These are phyloP conservation scores for Plusia festucae DNA, from an alignment of 2,888 invertebrate genomes.

Conservation along the genomic window DNA sequence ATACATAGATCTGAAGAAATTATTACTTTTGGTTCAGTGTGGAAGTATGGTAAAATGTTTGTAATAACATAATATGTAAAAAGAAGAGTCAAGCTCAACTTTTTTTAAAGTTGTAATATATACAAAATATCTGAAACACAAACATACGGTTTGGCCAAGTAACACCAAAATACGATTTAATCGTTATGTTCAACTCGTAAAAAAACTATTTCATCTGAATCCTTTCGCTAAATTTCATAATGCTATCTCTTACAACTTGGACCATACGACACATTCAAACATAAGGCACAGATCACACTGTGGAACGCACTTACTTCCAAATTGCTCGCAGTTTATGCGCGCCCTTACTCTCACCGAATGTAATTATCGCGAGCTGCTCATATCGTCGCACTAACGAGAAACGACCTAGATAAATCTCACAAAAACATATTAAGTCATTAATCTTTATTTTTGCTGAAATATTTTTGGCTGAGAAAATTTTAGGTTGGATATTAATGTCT, in stretches of 20 bases:
- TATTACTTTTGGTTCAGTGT: too few relatives aligned
- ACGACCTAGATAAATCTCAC: constrained; percentile 32
- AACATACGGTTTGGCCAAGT: too few relatives aligned
- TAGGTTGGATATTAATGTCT: background rate
- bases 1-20: too few relatives aligned
- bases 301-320: constrained; percentile 74
- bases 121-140: too few relatives aligned
- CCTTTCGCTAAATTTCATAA: background rate
- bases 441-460: constrained; percentile 37
- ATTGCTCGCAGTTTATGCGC: constrained; percentile 70
- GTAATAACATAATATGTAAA: too few relatives aligned
- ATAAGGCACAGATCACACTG: constrained; percentile 72
- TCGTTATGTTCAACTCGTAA: too few relatives aligned
- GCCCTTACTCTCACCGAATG: constrained; percentile 61
- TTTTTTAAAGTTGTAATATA: too few relatives aligned
- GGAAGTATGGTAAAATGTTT: too few relatives aligned
- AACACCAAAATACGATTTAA: too few relatives aligned
- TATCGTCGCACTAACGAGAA: constrained; percentile 54
- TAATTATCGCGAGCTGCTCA: constrained; percentile 67
- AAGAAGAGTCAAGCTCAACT: too few relatives aligned
- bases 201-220: too few relatives aligned
- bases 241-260: background rate
- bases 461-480: constrained; percentile 21
- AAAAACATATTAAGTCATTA: constrained; percentile 30
- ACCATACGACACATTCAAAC: constrained; percentile 47